Percentiles rank a stretch among this genome's conserved stretches.
Evolutionary conservation across 2,888 invertebrate genomes (phyloP).

Genomic region (Teleogryllus oceanicus): DNA sequence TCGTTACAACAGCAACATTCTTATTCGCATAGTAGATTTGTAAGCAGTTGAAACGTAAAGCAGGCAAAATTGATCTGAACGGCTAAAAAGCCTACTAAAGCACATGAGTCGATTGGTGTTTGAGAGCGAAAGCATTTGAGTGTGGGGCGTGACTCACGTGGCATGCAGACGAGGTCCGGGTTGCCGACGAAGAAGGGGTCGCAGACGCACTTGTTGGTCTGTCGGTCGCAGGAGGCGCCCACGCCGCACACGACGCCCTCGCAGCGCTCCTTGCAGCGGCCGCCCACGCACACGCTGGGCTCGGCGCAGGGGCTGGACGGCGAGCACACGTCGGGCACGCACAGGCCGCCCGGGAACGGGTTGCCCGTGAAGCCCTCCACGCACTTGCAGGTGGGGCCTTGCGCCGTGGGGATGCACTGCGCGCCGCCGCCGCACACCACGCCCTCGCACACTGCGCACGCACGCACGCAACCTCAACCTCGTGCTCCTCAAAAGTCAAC

Average conservation of each 20-base stretch:
- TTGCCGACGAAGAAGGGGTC: slow-evolving; percentile 85
- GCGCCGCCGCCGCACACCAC: slow-evolving; percentile 79
- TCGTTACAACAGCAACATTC: too few relatives aligned
- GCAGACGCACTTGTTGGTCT: slow-evolving; percentile 79
- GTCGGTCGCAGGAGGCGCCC: slow-evolving; percentile 79
- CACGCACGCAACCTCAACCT: too few relatives aligned
- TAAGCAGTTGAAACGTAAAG: too few relatives aligned
- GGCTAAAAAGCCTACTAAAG: too few relatives aligned
- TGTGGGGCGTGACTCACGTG: slow-evolving; percentile 63
- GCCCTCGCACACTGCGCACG: slow-evolving; percentile 63
- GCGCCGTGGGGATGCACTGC: slow-evolving; percentile 77
- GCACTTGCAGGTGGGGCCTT: slow-evolving; percentile 85
- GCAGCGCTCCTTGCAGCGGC: slow-evolving; percentile 84
- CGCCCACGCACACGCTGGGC: slow-evolving; percentile 78
- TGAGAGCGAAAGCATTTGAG: too few relatives aligned
- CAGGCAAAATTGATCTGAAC: too few relatives aligned
- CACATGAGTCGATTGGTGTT: too few relatives aligned
- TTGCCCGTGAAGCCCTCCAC: slow-evolving; percentile 82
- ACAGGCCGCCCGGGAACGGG: slow-evolving; percentile 86
- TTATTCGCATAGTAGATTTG: too few relatives aligned
- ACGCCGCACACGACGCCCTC: slow-evolving; percentile 83
- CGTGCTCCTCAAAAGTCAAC: too few relatives aligned
- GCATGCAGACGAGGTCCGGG: slow-evolving; percentile 85
- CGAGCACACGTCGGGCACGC: slow-evolving; percentile 78
- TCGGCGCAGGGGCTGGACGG: slow-evolving; percentile 70